Conservation (phyloP, 1,140 invertebrate species). For the Bombyx mandarina region DNA sequence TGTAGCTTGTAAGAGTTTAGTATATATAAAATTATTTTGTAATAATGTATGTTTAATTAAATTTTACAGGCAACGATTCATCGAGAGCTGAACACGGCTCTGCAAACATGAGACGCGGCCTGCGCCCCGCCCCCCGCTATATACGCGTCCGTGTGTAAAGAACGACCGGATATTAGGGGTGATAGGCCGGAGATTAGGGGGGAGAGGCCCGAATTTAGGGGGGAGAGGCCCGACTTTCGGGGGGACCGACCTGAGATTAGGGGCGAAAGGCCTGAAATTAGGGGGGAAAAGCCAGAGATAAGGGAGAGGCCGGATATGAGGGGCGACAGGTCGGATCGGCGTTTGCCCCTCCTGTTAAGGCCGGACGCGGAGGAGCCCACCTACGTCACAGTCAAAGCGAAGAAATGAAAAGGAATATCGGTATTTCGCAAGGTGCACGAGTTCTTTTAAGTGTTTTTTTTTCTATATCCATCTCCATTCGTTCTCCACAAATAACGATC, state of each 20-base stretch:
- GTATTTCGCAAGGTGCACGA: conserved; percentile 58
- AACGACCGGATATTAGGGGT: conserved; percentile 11
- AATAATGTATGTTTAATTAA: neutral
- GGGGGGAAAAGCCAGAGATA: conserved; percentile 10
- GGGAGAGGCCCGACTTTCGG: conserved; percentile 4
- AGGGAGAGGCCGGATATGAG: conserved; percentile 12
- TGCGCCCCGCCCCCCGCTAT: conserved; percentile 34
- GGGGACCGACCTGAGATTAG: neutral
- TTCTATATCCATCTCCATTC: too few relatives aligned
- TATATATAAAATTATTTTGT: neutral
- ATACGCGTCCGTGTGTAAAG: conserved; percentile 40
- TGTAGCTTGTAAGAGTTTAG: too few relatives aligned
- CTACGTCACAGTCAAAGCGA: conserved; percentile 40
- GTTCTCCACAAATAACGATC: too few relatives aligned
- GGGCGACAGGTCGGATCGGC: conserved; percentile 18
- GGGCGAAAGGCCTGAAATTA: conserved; percentile 11
- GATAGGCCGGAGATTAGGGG: conserved; percentile 16
- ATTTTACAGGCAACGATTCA: conserved; percentile 76
- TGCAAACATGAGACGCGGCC: conserved; percentile 79
- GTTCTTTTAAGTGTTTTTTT: conserved; percentile 27
- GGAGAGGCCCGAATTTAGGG: conserved; percentile 1
- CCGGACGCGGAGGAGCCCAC: conserved; percentile 23
- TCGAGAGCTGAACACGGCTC: conserved; percentile 84
- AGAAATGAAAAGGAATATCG: conserved; percentile 49
- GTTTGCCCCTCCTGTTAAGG: conserved; percentile 22